Evolutionary conservation across 2,113 vertebrate genomes (phyloP), one percentile per base, ranked within the genome.

Genomic region (Chrysemys picta): DNA sequence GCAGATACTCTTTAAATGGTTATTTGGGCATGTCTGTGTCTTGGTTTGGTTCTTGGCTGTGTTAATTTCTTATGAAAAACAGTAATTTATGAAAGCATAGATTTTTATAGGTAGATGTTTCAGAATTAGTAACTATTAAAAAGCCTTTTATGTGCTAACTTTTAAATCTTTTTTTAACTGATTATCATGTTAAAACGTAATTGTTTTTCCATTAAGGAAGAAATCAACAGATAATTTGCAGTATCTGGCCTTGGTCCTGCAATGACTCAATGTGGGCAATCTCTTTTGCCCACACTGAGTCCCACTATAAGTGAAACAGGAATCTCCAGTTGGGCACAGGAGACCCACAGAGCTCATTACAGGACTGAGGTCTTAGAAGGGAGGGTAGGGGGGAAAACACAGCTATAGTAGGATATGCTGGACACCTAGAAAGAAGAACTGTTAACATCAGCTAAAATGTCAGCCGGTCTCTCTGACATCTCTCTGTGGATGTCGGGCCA

Each of bases 391-490:
- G 7, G 31, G 54, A 38, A 35, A 54, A 50, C 85, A 82, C 8
- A 91, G n/a, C 0, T 45, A 1, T 81, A 45, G 19, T 29, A 47
- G 19, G 59, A 27, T 76, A 80, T 38, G 90, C 93, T 95, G 90
- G 85, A 75, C 85, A 59, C 84, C 87, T 72, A 84, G 91, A 96
- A 93, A 96, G 72, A 88, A 91, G 81, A 91, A 95, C 88, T 91
- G 84, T 91, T 95, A 80, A 84, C 88, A 94, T 95, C 90, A 85
- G 69, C 93, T 95, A 89, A 76, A 42, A 76, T 11, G 38, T 45
- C 72, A 47, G 75, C 22, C 42, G 47, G 3, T 29, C 42, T 47
- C 25, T 11, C 42, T 47, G 42, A 47, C 42, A 29, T 47, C 45
- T 45, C 75, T 45, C 24, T 7, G n/a, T 78, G 75, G 75, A 47